Evolutionary conservation across 2,888 invertebrate species (phyloP).

Genomic region (Neoitamus cyanurus): DNA sequence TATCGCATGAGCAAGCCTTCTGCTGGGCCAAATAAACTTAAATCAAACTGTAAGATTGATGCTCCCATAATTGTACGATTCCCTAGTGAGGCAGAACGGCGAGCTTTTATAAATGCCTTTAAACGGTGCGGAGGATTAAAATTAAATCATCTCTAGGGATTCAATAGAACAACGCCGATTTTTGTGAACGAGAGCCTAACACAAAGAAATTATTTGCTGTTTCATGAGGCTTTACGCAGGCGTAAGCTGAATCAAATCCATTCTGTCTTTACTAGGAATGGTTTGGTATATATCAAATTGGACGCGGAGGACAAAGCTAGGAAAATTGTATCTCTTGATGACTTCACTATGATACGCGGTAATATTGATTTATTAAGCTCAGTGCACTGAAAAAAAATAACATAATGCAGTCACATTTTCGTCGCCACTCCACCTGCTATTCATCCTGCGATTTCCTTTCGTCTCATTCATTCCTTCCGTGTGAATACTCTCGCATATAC

Average conservation of each 20-base stretch:
- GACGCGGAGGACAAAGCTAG: not conserved
- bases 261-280: not conserved
- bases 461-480: too few species aligned
- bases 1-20: not conserved
- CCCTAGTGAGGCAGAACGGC: not conserved
- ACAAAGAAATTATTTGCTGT: not conserved
- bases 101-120: not conserved
- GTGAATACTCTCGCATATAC: too few species aligned
- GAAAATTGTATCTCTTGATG: not conserved
- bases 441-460: too few species aligned
- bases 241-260: not conserved
- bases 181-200: not conserved
- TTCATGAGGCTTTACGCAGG: not conserved
- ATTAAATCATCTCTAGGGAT: not conserved
- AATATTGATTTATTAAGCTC: not conserved
- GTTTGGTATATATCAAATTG: not conserved
- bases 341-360: not conserved
- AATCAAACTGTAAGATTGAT: too few species aligned
- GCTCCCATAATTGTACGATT: not conserved
- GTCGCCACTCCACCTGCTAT: too few species aligned
- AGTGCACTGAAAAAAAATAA: too few species aligned
- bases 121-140: not conserved
- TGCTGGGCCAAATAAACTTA: too few species aligned
- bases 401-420: too few species aligned
- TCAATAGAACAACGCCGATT: not conserved